Base-by-base conservation (phyloP, 2,113 vertebrate species). In the Podarcis muralis region DNA sequence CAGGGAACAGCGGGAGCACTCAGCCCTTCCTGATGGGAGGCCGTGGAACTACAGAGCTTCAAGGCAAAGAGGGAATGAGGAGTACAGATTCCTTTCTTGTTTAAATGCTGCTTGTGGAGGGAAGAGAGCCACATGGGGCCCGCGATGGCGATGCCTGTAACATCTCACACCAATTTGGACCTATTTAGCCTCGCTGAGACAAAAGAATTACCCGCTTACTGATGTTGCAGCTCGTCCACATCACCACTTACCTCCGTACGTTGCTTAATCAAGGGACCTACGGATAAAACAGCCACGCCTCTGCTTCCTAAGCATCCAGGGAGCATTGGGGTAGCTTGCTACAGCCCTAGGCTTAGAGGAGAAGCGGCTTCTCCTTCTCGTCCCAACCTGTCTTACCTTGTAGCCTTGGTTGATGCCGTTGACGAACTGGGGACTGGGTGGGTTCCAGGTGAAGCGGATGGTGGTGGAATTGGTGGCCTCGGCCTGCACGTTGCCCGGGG, bases 321-420 rank as follows among this genome's bases (percentile, higher is more conserved):
- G 74, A 62, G 15, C 32, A 23, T 4, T 59, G 32, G 2, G 25
- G 8, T 5, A 23, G 23, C 16, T 25, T n/a, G 11, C 32, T 22
- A 37, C 15, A 66, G 7, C 37, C 40, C 48, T 43, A 72, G 35
- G 13, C n/a, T 53, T 23, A 35, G 37, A 66, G 71, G 48, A 18
- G 16, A 75, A 8, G 1, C 7, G 5, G 4, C 37, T 65, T 4
- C 15, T 9, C 59, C 23, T 84, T 69, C 86, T 68, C 89, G 87
- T 27, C 91, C 23, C 18, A 4, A 4, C 0, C 0, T 32, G 86
- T 27, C 95, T 95, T 96, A 99, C 99, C 99, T 99, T 99, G 95
- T 99, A 99, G 72, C 99, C 99, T 93, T 99, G 98, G 96, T 99
- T 99, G 97, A 99, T 99, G 88, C 99, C 99, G 0, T 99, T 99